These are phyloP conservation scores for Tricholauxania praeusta DNA, from an alignment of 2,888 invertebrate genomes.

Conservation along the genomic window DNA sequence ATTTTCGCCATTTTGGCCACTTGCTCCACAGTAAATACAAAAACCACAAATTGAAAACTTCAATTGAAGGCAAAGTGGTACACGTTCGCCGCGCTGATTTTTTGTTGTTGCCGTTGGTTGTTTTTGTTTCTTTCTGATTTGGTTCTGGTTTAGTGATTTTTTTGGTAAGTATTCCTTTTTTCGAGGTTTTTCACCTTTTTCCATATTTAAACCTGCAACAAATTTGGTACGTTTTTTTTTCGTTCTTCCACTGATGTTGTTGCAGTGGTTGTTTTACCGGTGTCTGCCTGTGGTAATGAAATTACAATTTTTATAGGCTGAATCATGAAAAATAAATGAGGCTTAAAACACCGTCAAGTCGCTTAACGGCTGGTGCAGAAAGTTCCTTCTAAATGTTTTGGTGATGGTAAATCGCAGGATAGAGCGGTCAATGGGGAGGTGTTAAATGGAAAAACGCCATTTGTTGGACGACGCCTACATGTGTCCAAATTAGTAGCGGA, in stretches of 20 bases:
- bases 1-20: too few species aligned
- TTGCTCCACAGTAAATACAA: too few species aligned
- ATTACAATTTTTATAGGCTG: conserved; percentile 60
- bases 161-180: not conserved
- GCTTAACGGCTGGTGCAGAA: conserved; percentile 7
- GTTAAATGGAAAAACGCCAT: not conserved
- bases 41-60: conserved; percentile 13
- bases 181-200: conserved; percentile 15
- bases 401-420: not conserved
- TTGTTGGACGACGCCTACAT: conserved; percentile 2
- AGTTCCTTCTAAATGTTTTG: too few species aligned
- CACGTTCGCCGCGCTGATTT: conserved; percentile 12
- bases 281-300: conserved; percentile 56
- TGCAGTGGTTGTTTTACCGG: conserved; percentile 35
- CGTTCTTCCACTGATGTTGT: not conserved
- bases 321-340: conserved; percentile 63
- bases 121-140: not conserved
- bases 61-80: conserved; percentile 16
- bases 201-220: not conserved
- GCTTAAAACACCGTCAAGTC: conserved; percentile 52
- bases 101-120: not conserved
- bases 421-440: not conserved
- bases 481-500: conserved; percentile 23
- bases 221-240: conserved; percentile 3
- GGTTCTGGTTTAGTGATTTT: not conserved